Conservation (phyloP, 1,140 invertebrate genomes). For the Ylistrum balloti region DNA sequence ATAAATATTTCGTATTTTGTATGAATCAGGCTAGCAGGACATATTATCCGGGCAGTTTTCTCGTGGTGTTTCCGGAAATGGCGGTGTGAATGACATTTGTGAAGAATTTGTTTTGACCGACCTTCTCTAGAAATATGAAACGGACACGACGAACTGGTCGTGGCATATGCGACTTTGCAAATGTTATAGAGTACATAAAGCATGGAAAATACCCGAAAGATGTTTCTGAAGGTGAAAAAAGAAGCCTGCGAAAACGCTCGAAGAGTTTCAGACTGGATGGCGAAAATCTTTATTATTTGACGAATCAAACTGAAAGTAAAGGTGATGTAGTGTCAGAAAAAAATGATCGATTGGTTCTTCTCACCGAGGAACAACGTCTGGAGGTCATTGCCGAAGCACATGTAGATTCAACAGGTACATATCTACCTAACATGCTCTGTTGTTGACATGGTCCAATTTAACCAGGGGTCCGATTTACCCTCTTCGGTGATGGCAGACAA, state of each 20-base stretch:
- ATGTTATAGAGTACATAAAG: slow-evolving; percentile 41
- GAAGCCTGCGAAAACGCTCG: slow-evolving; percentile 52
- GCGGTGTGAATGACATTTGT: slow-evolving; percentile 6
- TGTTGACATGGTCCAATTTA: slow-evolving; percentile 30
- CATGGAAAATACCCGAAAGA: slow-evolving; percentile 44
- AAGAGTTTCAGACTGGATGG: slow-evolving; percentile 50
- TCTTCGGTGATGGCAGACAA: slow-evolving; percentile 20
- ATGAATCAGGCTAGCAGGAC: background rate
- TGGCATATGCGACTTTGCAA: slow-evolving; percentile 14
- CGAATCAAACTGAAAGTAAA: background rate
- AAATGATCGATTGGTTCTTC: slow-evolving; percentile 43
- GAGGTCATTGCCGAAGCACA: slow-evolving; percentile 46
- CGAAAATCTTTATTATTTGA: slow-evolving; percentile 46
- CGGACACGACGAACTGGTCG: background rate
- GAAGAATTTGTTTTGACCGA: background rate
- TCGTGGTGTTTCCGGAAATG: slow-evolving; percentile 23
- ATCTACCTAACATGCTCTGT: background rate
- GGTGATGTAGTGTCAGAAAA: background rate
- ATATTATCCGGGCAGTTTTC: slow-evolving; percentile 14
- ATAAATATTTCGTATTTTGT: background rate
- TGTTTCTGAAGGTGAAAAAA: slow-evolving; percentile 44
- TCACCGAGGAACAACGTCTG: background rate
- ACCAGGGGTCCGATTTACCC: slow-evolving; percentile 1
- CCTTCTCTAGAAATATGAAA: background rate
- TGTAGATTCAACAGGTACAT: slow-evolving; percentile 51